These are phyloP conservation scores for Myrmecophaga tridactyla DNA, from an alignment of 2,113 vertebrate genomes.

Conservation along the genomic window DNA sequence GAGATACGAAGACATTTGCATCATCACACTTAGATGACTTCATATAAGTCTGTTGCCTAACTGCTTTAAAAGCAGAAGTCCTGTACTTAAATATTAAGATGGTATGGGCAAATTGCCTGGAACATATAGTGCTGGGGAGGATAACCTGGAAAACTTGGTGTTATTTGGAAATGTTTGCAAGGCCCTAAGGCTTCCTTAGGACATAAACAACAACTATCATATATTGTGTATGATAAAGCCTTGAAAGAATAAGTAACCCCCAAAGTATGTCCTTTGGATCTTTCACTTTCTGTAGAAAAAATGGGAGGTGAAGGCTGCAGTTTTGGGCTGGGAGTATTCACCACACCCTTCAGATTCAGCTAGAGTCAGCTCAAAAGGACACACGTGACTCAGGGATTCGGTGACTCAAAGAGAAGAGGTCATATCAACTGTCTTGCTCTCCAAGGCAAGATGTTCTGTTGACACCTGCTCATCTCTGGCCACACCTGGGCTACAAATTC, in stretches of 20 bases:
- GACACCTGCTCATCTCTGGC: neutral
- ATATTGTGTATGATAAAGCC: constrained; percentile 51
- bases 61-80: neutral
- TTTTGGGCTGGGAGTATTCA: neutral
- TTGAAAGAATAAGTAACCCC: neutral
- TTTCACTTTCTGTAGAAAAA: constrained; percentile 15
- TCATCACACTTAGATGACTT: neutral
- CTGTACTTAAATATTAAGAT: neutral
- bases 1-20: neutral
- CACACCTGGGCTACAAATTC: neutral
- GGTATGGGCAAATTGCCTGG: neutral
- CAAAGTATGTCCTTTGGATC: neutral
- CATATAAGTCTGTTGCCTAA: neutral
- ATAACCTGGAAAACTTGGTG: neutral
- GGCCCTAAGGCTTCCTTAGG: neutral
- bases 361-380: neutral
- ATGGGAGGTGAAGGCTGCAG: neutral
- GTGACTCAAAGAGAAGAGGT: neutral
- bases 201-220: neutral
- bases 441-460: neutral
- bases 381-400: constrained; percentile 13
- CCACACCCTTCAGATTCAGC: constrained; percentile 10
- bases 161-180: constrained; percentile 47
- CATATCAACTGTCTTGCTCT: neutral
- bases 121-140: neutral